Percentiles rank a stretch among this genome's conserved stretches.
These are phyloP conservation scores for Glaucidium brasilianum DNA, from an alignment of 2,113 vertebrate genomes.

Conservation along the genomic window DNA sequence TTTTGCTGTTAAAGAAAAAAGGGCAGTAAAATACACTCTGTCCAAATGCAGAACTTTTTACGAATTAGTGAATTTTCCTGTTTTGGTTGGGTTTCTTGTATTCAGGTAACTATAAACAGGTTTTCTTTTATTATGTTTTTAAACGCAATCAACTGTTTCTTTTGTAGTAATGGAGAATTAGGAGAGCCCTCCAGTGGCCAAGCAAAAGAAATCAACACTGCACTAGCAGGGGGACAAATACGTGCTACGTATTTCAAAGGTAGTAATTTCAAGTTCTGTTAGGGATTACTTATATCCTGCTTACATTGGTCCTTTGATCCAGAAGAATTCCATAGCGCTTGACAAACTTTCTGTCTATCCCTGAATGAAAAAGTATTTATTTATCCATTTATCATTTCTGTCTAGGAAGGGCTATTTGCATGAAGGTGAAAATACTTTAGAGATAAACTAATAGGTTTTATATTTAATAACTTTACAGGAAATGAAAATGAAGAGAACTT, in stretches of 20 bases:
- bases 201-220: background rate
- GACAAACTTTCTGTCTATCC: background rate
- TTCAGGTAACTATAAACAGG: background rate
- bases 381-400: background rate
- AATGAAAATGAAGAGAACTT: background rate
- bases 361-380: background rate
- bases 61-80: background rate
- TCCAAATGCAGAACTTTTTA: background rate
- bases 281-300: background rate
- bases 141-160: background rate
- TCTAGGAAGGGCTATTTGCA: background rate
- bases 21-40: background rate
- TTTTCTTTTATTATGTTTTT: background rate
- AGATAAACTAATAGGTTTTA: background rate
- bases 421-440: background rate
- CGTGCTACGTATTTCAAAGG: background rate
- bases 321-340: background rate
- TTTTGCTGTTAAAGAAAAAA: background rate
- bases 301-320: background rate
- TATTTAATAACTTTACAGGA: background rate
- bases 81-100: background rate
- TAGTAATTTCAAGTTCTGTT: background rate
- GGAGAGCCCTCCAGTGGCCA: slow-evolving; percentile 56
- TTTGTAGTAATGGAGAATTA: background rate
- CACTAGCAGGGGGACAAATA: background rate